Percentiles rank a stretch among this genome's conserved stretches.
phyloP scores from a whole-genome alignment of 2,888 invertebrate genomes.

The Biston stratarius region DNA sequence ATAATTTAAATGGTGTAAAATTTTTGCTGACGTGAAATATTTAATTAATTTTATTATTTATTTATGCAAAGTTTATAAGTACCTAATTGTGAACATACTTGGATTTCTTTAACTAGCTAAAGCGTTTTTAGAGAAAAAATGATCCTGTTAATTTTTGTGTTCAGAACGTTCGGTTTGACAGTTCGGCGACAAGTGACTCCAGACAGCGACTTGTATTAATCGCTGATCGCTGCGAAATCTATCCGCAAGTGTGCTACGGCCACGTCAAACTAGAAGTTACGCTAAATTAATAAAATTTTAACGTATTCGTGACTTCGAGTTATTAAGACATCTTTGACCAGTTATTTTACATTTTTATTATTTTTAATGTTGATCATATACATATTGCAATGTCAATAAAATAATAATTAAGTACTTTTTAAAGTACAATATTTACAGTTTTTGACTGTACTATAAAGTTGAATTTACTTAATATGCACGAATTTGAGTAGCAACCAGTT shows the following conservation, averaged over 20 bases:
- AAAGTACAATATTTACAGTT: background rate
- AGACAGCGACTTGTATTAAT: background rate
- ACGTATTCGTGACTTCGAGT: background rate
- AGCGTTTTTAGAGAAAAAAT: too few species aligned
- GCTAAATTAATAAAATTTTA: background rate
- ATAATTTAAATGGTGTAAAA: too few species aligned
- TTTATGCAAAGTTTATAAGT: too few species aligned
- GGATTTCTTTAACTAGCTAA: too few species aligned
- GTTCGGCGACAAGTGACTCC: background rate
- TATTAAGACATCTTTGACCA: too few species aligned
- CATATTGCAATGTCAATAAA: background rate
- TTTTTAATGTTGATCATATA: background rate
- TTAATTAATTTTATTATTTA: too few species aligned
- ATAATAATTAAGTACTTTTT: background rate
- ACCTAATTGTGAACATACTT: too few species aligned
- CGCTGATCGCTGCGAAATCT: conserved; percentile 1
- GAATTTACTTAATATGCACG: conserved; percentile 26
- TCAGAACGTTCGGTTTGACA: too few species aligned
- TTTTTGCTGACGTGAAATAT: too few species aligned
- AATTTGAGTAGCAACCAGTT: conserved; percentile 29
- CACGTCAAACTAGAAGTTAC: background rate
- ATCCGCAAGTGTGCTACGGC: background rate
- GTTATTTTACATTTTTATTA: background rate
- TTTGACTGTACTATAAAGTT: background rate
- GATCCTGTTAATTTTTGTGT: too few species aligned